Percentiles rank a stretch among this genome's conserved stretches.
Evolutionary conservation across 2,888 invertebrate genomes (phyloP).

Genomic region (Leucania comma): DNA sequence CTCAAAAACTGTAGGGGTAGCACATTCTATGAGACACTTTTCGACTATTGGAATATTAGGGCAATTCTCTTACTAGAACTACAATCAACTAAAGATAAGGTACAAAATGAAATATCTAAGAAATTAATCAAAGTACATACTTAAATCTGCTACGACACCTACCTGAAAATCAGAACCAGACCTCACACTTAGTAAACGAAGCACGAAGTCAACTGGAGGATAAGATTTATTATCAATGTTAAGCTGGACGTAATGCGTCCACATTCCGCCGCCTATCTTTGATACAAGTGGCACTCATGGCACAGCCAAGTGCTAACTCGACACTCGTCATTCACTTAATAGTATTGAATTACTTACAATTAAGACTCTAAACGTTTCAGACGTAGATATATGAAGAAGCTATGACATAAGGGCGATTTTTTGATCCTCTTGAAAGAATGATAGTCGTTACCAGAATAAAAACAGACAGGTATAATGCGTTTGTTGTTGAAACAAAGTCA

Average conservation of each 20-base stretch:
- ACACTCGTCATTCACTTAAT: constrained; percentile 45
- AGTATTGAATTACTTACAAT: constrained; percentile 42
- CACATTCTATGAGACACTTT: background rate
- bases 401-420: background rate
- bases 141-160: background rate
- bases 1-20: background rate
- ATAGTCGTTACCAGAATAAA: background rate
- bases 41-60: background rate
- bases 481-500: no score
- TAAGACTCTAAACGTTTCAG: constrained; percentile 18
- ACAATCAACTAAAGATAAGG: no score
- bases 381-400: constrained; percentile 3
- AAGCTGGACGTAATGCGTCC: constrained; percentile 44
- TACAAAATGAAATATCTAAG: background rate
- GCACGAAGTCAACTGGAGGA: constrained; percentile 40
- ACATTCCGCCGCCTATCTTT: constrained; percentile 55
- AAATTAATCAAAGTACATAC: background rate
- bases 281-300: constrained; percentile 8
- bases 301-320: constrained; percentile 48
- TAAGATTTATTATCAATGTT: constrained; percentile 58
- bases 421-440: background rate
- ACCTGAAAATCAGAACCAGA: constrained; percentile 23
- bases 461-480: no score
- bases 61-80: no score
- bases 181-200: constrained; percentile 53